Conservation (phyloP, 2,797 vertebrate genomes). For the Naso thynnoides region DNA sequence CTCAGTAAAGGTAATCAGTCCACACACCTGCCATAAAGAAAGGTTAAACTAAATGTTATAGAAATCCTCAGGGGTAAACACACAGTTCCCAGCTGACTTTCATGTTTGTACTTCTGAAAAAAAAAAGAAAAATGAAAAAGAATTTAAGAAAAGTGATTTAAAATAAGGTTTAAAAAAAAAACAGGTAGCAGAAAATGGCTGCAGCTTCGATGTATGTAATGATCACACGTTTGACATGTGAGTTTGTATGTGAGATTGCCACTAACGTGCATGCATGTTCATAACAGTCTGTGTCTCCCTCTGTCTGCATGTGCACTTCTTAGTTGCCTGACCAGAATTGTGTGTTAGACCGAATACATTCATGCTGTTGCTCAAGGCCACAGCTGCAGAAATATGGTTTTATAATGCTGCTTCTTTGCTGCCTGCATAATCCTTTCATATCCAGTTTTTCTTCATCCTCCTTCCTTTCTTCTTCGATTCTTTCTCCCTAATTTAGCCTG, state of each 20-base stretch:
- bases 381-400: constrained; percentile 47
- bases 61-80: constrained; percentile 36
- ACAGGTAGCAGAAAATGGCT: neutral
- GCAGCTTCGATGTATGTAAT: constrained; percentile 1
- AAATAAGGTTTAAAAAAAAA: no score
- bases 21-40: constrained; percentile 30
- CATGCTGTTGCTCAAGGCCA: constrained; percentile 42
- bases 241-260: neutral
- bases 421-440: constrained; percentile 50
- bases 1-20: constrained; percentile 22
- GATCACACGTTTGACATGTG: neutral
- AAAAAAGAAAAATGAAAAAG: constrained; percentile 3
- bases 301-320: constrained; percentile 15
- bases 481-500: constrained; percentile 46
- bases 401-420: constrained; percentile 51
- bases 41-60: constrained; percentile 57
- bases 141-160: constrained; percentile 3
- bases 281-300: neutral
- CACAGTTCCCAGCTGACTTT: constrained; percentile 19
- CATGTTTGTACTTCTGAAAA: constrained; percentile 18
- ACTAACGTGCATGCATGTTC: neutral
- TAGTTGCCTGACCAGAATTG: constrained; percentile 11
- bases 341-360: constrained; percentile 35
- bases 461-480: constrained; percentile 36
- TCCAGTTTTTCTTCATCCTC: constrained; percentile 20